Percentiles rank a stretch among this genome's conserved stretches.
Evolutionary conservation across 2,797 vertebrate genomes (phyloP).

Genomic region (Rhabdophis nuchalis): DNA sequence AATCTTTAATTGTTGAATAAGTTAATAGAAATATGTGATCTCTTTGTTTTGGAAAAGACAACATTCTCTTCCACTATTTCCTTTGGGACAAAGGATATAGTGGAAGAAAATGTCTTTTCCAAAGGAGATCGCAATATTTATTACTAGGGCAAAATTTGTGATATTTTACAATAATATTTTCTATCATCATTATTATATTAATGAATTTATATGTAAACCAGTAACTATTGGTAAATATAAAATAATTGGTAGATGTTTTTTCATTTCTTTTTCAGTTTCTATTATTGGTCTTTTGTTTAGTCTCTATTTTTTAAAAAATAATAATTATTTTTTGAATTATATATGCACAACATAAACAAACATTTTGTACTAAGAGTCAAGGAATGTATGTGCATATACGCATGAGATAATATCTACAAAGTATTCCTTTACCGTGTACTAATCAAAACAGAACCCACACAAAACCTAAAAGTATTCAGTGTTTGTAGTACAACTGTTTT

Average conservation of each 20-base stretch:
- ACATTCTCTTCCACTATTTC: neutral
- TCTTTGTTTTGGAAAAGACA: neutral
- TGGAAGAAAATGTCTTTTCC: too few relatives aligned
- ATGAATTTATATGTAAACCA: neutral
- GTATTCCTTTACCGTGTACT: neutral
- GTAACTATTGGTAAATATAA: neutral
- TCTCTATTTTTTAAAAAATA: neutral
- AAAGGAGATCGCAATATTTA: neutral
- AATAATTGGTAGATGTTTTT: neutral
- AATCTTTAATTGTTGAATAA: neutral
- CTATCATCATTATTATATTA: neutral
- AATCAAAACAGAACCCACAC: neutral
- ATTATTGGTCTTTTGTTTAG: neutral
- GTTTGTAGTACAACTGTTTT: conserved; percentile 37
- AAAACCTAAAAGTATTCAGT: conserved; percentile 19
- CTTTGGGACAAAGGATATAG: too few relatives aligned
- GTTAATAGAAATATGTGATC: neutral
- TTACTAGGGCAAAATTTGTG: neutral
- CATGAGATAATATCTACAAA: neutral
- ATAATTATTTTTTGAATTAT: neutral
- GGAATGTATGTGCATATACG: neutral
- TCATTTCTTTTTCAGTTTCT: neutral
- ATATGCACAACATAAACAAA: neutral
- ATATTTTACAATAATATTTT: neutral
- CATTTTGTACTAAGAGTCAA: neutral